Percentiles rank a stretch among this genome's conserved stretches.
phyloP scores from a whole-genome alignment of 2,113 vertebrate species.

The Rhineura floridana region DNA sequence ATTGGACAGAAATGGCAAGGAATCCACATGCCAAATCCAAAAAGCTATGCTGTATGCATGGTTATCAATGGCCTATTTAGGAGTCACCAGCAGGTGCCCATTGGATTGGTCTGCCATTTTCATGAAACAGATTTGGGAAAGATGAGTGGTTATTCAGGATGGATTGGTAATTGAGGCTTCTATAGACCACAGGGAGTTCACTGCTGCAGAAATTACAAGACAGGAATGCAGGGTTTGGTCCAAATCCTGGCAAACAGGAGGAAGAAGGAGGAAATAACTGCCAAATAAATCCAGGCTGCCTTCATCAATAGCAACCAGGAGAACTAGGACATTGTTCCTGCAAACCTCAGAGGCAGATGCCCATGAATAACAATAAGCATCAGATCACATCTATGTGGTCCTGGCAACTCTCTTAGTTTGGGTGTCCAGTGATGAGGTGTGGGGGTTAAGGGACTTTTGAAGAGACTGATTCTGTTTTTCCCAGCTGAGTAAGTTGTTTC shows the following conservation, averaged over 20 bases:
- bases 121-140: neutral
- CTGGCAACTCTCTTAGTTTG: neutral
- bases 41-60: neutral
- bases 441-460: neutral
- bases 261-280: neutral
- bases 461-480: neutral
- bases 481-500: neutral
- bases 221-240: neutral
- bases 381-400: neutral
- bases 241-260: neutral
- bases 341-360: neutral
- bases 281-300: neutral
- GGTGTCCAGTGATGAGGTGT: neutral
- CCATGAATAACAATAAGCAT: neutral
- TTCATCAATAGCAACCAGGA: neutral
- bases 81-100: neutral
- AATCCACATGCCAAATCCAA: neutral
- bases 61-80: neutral
- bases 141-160: neutral
- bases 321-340: neutral
- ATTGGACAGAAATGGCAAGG: neutral
- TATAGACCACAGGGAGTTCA: neutral
- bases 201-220: neutral
- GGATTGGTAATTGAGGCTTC: neutral
- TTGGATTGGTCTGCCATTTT: neutral